Percentiles rank a stretch among this genome's conserved stretches.
Conservation (phyloP, 2,797 vertebrate genomes). For the Carapus acus region DNA sequence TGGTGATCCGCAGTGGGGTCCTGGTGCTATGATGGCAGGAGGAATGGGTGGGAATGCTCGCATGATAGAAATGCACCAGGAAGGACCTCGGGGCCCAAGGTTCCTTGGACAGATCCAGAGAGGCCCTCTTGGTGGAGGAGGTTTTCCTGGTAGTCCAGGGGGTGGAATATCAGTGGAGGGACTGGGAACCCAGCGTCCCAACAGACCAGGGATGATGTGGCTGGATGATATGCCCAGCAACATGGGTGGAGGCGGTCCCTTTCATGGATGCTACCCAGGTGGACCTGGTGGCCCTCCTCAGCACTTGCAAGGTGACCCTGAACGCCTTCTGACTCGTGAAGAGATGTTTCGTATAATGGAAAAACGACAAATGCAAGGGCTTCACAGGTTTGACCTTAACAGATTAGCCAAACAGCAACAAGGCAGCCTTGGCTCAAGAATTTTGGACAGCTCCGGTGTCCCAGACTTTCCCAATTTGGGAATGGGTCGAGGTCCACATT, state of each 20-base stretch:
- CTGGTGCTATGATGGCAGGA: conserved; percentile 80
- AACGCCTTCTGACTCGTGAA: conserved; percentile 83
- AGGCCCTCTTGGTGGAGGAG: conserved; percentile 63
- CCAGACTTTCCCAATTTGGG: conserved; percentile 70
- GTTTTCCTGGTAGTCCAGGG: conserved; percentile 74
- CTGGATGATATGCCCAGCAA: conserved; percentile 84
- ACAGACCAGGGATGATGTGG: conserved; percentile 86
- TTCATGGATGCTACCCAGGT: conserved; percentile 80
- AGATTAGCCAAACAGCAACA: conserved; percentile 82
- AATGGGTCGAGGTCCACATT: conserved; percentile 66
- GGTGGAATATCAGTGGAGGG: conserved; percentile 82
- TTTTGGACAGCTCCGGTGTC: conserved; percentile 64
- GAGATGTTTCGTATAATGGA: conserved; percentile 90
- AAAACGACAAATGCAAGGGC: conserved; percentile 79
- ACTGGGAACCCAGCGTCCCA: conserved; percentile 80
- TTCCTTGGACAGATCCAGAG: conserved; percentile 84
- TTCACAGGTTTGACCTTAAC: conserved; percentile 88
- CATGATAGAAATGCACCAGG: conserved; percentile 72
- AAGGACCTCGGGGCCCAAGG: conserved; percentile 76
- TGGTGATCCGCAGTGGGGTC: conserved; percentile 82
- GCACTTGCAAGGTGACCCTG: conserved; percentile 79
- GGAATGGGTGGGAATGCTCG: conserved; percentile 73
- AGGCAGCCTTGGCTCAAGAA: conserved; percentile 60
- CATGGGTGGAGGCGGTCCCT: conserved; percentile 77
- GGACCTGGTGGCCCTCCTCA: conserved; percentile 66